Conservation (phyloP, 1,140 invertebrate species). For the Argopecten irradians region DNA sequence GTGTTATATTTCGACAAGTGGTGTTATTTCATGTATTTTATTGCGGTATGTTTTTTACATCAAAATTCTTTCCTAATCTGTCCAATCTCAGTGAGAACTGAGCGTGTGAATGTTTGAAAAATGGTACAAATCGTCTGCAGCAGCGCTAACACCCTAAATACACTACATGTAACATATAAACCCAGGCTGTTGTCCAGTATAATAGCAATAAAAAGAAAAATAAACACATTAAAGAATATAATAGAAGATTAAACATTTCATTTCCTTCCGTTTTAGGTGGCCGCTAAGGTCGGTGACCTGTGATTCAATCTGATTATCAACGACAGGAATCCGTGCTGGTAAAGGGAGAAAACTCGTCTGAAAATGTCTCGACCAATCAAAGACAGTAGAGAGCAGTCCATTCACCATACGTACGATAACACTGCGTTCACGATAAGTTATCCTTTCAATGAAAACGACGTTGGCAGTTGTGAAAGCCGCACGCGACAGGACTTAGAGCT, state of each 20-base stretch:
- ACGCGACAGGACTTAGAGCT: neutral
- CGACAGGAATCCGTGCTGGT: neutral
- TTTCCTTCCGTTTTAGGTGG: slow-evolving; percentile 6
- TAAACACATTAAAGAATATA: neutral
- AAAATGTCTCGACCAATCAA: slow-evolving; percentile 21
- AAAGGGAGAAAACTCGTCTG: neutral
- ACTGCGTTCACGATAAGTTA: neutral
- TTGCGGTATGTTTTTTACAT: neutral
- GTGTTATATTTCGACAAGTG: slow-evolving; percentile 2
- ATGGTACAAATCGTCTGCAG: neutral
- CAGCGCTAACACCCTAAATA: neutral
- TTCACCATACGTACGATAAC: neutral
- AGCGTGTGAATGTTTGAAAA: neutral
- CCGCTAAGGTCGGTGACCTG: neutral
- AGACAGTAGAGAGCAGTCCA: neutral
- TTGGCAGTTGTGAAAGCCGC: neutral
- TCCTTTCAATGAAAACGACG: slow-evolving; percentile 2
- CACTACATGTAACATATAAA: neutral
- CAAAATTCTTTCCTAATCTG: slow-evolving; percentile 22
- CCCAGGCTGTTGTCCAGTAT: neutral
- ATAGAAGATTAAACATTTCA: neutral
- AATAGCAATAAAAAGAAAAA: neutral
- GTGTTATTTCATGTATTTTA: neutral
- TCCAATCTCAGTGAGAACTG: neutral
- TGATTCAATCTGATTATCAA: neutral